These are phyloP conservation scores for Indri indri DNA, from an alignment of 2,113 vertebrate species.

Conservation along the genomic window DNA sequence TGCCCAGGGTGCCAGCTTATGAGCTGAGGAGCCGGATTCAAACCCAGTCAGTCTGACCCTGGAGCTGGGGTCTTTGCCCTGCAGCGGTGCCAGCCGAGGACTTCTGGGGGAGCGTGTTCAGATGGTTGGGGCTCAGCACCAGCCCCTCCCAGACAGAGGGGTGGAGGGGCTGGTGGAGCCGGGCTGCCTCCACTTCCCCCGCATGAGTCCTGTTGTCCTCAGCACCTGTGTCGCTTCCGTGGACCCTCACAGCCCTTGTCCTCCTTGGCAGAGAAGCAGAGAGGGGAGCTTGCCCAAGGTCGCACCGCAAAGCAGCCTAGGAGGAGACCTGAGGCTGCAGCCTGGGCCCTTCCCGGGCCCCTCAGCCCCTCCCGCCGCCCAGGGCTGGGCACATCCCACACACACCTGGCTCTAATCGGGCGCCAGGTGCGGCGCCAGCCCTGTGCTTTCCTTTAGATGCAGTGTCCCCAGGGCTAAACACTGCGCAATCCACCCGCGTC, in stretches of 20 bases:
- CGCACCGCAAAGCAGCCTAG: not conserved
- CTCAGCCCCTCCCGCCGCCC: not conserved
- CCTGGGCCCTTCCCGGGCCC: not conserved
- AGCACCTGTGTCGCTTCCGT: not conserved
- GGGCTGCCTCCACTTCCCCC: not conserved
- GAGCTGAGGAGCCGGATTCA: not conserved
- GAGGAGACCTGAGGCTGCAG: not conserved
- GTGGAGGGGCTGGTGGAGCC: not conserved
- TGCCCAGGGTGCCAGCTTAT: not conserved
- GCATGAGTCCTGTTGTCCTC: not conserved
- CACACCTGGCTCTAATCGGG: not conserved
- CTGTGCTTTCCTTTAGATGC: not conserved
- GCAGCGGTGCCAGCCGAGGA: not conserved
- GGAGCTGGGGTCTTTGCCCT: not conserved
- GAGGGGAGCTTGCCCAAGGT: not conserved
- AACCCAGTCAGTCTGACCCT: not conserved
- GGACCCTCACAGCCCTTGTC: not conserved
- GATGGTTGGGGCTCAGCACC: not conserved
- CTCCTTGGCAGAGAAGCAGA: not conserved
- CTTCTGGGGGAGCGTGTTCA: rapidly evolving
- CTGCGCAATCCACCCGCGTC: rapidly evolving
- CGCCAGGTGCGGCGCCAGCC: not conserved
- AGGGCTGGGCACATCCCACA: not conserved
- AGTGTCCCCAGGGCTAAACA: not conserved
- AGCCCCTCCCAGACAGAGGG: not conserved